Base-by-base conservation (phyloP, 2,113 vertebrate species). In the Aix galericulata region DNA sequence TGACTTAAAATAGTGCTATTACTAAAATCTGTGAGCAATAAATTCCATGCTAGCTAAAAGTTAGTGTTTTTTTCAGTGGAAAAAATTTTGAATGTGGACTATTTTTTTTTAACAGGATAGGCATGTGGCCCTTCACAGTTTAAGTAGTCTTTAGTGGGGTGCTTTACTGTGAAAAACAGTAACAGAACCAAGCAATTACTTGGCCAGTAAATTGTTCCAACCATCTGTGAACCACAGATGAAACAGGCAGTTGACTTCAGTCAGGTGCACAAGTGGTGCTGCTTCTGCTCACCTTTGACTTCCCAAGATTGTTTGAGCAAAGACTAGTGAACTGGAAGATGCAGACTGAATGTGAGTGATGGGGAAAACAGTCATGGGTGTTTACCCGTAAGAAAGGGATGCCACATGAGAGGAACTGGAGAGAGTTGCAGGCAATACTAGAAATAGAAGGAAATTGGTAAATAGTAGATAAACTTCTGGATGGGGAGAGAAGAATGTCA, bases 281-380 rank as follows among this genome's bases (percentile, higher is more conserved):
- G 8, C 52, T 48, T 91, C 46, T 38, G 60, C 60, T 86, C 32
- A 52, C 13, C 22, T 44, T 63, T 5, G 9, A 21, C 64, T 90
- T 67, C 20, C 48, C 38, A 44, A 69, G 56, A 60, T 42, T 53
- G 48, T 29, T n/a, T 46, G 21, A 82, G 72, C 50, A 89, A 69
- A 80, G 46, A 31, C 27, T 76, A 23, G 8, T 34, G 32, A 79
- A 69, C 34, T 53, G 50, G 66, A 83, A 58, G 44, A 58, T 14
- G 32, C 25, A 68, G 74, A 42, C 25, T 72, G 60, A n/a, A 46
- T 29, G 18, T n/a, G 44, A 42, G 46, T 9, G 31, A 88, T 2
- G 38, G 23, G 32, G 50, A 73, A 78, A 64, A 58, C 1, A 1
- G 34, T 1, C 0, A 1, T 3, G 16, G 50, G 22, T 55, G 86